Base-by-base conservation (phyloP, 2,113 vertebrate genomes). In the Tenebrosternarchus preto region DNA sequence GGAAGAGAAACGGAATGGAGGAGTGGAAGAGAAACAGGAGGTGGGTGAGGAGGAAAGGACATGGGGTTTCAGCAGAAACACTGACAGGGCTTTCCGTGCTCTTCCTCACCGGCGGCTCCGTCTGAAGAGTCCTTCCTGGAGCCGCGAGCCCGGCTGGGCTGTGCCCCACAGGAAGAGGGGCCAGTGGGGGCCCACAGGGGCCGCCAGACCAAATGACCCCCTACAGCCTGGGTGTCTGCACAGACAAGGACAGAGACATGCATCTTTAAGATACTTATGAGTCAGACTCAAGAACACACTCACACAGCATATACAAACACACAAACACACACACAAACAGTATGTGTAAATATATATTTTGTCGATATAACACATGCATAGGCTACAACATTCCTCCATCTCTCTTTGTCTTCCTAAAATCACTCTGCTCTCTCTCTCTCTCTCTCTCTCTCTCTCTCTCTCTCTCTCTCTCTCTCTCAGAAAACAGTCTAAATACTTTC, bases 91-190 rank as follows among this genome's bases (percentile, higher is more conserved):
- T 71, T 85, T 87, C 81, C 84, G 70, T 81, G 69, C 78, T 43
- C 80, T 83, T 71, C 87, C 89, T 87, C 87, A 87, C 86, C 86
- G 71, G 55, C n/a, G 53, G 53, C 80, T 75, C 74, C 85, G 88
- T 87, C 87, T 89, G 88, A 90, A 88, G 87, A 86, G 85, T 64
- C 91, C 85, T 94, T 94, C 93, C 92, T 94, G 92, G 91, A 91
- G 92, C 91, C 92, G 88, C n/a, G n/a, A n/a, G n/a, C n/a, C n/a
- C n/a, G n/a, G n/a, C n/a, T n/a, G n/a, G n/a, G n/a, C 74, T 82
- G 33, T 81, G 66, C 57, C 75, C 76, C 80, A 69, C 74, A 91
- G 92, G 91, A 92, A 90, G 82, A 89, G 85, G 83, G 90, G 88
- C 89, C 86, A 92, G 93, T 93, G 91, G 89, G 86, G 91, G 90